Base-by-base conservation (phyloP, 2,113 vertebrate genomes). In the Alethe castanea region DNA sequence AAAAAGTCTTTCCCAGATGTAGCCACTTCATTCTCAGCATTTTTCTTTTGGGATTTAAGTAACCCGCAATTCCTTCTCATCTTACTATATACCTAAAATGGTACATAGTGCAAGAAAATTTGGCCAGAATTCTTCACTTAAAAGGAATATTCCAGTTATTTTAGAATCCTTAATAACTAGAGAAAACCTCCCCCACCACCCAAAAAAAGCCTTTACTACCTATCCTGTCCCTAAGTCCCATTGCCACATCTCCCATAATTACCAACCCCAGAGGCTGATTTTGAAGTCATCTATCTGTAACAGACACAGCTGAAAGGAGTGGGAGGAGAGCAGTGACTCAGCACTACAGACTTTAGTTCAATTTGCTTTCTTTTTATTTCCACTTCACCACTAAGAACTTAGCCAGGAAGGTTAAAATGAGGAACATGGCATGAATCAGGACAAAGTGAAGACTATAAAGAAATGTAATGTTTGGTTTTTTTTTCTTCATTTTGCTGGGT, bases 261-360 rank as follows among this genome's bases (percentile, higher is more conserved):
- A 74, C 76, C 72, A 95, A 2, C 24, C 42, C 82, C 66, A 86
- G 81, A 94, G 81, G 81, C 66, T 95, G 90, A 61, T 45, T 93
- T 90, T 88, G 81, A 94, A 95, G 81, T 57, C 87, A 77, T 88
- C 47, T 90, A 71, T 77, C 69, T 90, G 77, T 71, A 95, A 88
- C 65, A 93, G 73, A 80, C 72, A 6, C 86, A 95, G 69, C 91
- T 94, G 88, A 94, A 96, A 90, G 33, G 85, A 96, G 88, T 96
- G 85, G 95, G 95, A 95, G 88, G 94, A 93, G 47, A 95, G 44
- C 48, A 60, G 79, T 96, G 95, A 97, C 69, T 97, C 95, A 97
- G 95, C 95, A 93, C 48, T 79, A 53, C 9, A 88, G 72, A 38
- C 64, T 88, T 73, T 13, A 53, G 71, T 48, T 69, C 83, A 54